Evolutionary conservation across 2,888 invertebrate genomes (phyloP).

Genomic region (Parasteatoda lunata): DNA sequence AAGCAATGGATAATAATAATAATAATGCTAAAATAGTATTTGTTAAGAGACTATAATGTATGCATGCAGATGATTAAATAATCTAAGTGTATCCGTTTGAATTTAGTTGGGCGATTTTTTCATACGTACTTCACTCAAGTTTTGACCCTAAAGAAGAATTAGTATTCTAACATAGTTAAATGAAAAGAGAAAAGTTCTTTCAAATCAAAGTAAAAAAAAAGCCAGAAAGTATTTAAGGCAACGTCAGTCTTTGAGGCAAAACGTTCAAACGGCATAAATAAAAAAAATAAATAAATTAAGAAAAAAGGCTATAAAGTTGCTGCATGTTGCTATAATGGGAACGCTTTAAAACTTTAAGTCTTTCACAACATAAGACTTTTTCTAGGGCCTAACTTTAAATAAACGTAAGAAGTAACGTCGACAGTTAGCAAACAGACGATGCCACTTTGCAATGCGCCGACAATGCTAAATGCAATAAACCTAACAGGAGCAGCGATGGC

Average conservation of each 20-base stretch:
- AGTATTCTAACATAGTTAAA: background rate
- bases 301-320: background rate
- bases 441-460: too few relatives aligned
- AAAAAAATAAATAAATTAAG: background rate
- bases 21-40: too few relatives aligned
- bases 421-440: too few relatives aligned
- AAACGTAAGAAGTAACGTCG: too few relatives aligned
- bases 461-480: too few relatives aligned
- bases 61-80: too few relatives aligned
- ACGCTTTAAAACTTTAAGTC: constrained; percentile 4
- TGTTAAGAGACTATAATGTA: too few relatives aligned
- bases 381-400: background rate
- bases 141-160: background rate
- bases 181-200: background rate
- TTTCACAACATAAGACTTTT: constrained; percentile 25
- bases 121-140: background rate
- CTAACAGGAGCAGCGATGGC: too few relatives aligned
- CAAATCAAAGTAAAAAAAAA: background rate
- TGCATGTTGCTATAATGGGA: background rate
- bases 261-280: too few relatives aligned
- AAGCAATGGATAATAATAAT: too few relatives aligned
- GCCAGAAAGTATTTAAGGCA: background rate
- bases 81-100: too few relatives aligned
- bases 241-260: background rate
- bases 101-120: background rate